A percentile compares a stretch with the other conserved stretches of the same genome.
These are phyloP conservation scores for Nycteola revayana DNA, from an alignment of 2,888 invertebrate genomes.

Conservation along the genomic window DNA sequence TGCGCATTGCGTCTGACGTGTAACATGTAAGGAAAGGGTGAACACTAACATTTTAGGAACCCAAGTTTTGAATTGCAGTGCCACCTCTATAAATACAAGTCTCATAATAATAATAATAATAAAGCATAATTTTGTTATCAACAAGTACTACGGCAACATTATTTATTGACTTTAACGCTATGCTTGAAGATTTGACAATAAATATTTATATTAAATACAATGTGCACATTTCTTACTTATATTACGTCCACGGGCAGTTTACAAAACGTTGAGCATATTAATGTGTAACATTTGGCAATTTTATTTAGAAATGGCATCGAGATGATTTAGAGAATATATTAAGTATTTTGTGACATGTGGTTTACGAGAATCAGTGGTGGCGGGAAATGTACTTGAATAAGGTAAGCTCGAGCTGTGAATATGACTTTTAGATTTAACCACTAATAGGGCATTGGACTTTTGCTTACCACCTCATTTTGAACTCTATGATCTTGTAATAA, in stretches of 20 bases:
- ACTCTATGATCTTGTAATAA: no score
- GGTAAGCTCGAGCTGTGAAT: no score
- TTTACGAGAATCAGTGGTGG: conserved; percentile 46
- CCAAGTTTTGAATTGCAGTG: conserved; percentile 50
- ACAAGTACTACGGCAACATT: conserved; percentile 73
- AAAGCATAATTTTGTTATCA: conserved; percentile 73
- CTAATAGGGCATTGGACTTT: no score
- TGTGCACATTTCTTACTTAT: conserved; percentile 61
- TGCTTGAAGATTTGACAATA: conserved; percentile 62
- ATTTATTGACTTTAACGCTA: conserved; percentile 67
- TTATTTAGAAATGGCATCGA: conserved; percentile 35
- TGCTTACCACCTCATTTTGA: no score
- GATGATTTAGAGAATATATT: conserved; percentile 30
- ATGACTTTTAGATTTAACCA: no score
- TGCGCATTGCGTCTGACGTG: conserved; percentile 13
- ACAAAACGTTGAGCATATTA: conserved; percentile 57
- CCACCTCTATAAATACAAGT: conserved; percentile 68
- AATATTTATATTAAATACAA: conserved; percentile 61
- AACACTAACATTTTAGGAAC: conserved; percentile 52
- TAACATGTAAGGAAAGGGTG: conserved; percentile 24
- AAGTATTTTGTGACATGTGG: conserved; percentile 62
- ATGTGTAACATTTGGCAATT: conserved; percentile 61
- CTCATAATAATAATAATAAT: conserved; percentile 62
- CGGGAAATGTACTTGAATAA: no score
- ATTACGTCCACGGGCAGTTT: conserved; percentile 5